A percentile compares a stretch with the other conserved stretches of the same genome.
These are phyloP conservation scores for Saccopteryx leptura DNA, from an alignment of 2,113 vertebrate genomes.

Conservation along the genomic window DNA sequence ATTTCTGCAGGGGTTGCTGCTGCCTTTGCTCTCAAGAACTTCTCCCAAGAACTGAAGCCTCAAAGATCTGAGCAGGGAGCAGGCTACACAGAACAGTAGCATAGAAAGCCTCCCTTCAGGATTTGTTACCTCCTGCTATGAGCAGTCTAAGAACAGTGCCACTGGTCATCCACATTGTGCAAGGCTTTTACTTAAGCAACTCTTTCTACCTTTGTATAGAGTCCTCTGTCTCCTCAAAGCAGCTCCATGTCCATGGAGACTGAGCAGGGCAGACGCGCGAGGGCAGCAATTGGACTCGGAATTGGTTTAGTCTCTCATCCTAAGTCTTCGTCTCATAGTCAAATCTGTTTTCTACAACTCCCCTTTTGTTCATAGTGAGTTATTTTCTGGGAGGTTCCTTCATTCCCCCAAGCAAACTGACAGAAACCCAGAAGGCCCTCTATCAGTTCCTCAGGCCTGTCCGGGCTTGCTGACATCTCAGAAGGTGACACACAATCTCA, in stretches of 20 bases:
- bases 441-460: not conserved
- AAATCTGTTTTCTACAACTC: not conserved
- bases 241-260: not conserved
- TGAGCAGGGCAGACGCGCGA: not conserved
- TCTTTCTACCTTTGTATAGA: not conserved
- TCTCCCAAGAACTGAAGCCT: not conserved
- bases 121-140: no score
- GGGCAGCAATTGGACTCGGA: not conserved
- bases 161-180: not conserved
- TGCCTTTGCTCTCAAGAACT: not conserved
- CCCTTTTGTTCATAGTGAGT: not conserved
- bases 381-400: constrained; percentile 41
- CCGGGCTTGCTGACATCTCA: constrained; percentile 26
- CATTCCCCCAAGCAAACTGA: not conserved
- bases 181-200: not conserved
- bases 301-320: not conserved
- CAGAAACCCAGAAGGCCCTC: constrained; percentile 36
- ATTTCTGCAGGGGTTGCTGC: not conserved
- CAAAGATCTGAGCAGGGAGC: not conserved
- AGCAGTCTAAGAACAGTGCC: not conserved
- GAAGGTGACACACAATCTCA: not conserved
- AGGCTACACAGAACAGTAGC: not conserved
- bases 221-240: not conserved
- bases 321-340: not conserved
- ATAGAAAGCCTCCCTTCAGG: not conserved